phyloP scores from a whole-genome alignment of 2,888 invertebrate genomes.

The Clusia tigrina region DNA sequence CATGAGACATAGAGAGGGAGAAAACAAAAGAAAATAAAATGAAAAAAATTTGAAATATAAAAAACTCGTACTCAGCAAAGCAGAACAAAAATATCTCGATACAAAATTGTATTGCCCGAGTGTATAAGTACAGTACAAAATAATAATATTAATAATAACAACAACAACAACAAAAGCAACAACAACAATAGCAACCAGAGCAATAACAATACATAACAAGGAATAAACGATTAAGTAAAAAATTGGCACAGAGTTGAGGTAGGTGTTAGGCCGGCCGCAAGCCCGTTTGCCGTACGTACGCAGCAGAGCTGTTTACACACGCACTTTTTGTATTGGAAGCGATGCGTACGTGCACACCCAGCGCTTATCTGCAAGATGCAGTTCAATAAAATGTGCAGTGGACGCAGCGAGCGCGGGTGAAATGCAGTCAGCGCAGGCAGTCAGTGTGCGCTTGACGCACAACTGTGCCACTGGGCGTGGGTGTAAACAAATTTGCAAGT shows the following conservation, averaged over 20 bases:
- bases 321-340: neutral
- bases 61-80: conserved; percentile 1
- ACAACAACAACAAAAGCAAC: neutral
- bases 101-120: neutral
- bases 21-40: conserved; percentile 6
- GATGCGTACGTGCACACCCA: neutral
- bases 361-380: neutral
- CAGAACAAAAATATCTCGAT: conserved; percentile 6
- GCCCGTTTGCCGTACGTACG: neutral
- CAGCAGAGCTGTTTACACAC: conserved; percentile 7
- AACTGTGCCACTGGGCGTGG: conserved; percentile 12
- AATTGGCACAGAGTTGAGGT: neutral
- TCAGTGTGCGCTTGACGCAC: neutral
- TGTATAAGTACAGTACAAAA: neutral
- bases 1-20: no score
- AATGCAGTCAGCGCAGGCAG: no score
- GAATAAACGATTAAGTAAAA: neutral
- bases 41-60: neutral
- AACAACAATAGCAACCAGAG: neutral
- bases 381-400: neutral
- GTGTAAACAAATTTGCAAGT: neutral
- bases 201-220: neutral
- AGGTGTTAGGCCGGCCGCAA: neutral
- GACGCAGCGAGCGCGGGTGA: neutral
- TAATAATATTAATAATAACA: neutral